phyloP scores from a whole-genome alignment of 2,888 invertebrate species.

The Chrysolina oricalcia region DNA sequence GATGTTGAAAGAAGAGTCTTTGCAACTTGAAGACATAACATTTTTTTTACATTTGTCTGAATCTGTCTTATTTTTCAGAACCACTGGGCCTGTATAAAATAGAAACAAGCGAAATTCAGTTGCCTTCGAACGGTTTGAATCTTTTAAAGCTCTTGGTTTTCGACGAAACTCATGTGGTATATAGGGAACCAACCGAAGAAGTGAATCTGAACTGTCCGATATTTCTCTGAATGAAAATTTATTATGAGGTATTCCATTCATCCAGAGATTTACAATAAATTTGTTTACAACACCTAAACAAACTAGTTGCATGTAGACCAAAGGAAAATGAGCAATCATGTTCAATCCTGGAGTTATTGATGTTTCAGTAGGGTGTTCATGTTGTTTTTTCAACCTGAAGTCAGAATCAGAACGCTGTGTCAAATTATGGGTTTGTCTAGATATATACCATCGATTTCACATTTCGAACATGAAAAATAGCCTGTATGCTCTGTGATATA shows the following conservation, averaged over 20 bases:
- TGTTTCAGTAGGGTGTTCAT: slow-evolving; percentile 9
- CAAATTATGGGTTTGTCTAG: slow-evolving; percentile 23
- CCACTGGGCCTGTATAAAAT: neutral
- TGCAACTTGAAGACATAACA: neutral
- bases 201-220: slow-evolving; percentile 23
- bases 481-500: slow-evolving; percentile 23
- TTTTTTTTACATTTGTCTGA: neutral
- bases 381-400: slow-evolving; percentile 9
- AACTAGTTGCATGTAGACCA: slow-evolving; percentile 8
- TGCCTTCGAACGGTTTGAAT: slow-evolving; percentile 9
- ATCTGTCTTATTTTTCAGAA: neutral
- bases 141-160: slow-evolving; percentile 30
- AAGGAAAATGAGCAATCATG: slow-evolving; percentile 23
- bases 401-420: slow-evolving; percentile 19
- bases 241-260: slow-evolving; percentile 30
- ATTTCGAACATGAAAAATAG: slow-evolving; percentile 27
- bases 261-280: slow-evolving; percentile 23
- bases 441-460: slow-evolving; percentile 28
- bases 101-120: no score
- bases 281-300: slow-evolving; percentile 14
- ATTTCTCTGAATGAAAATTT: slow-evolving; percentile 30
- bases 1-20: neutral
- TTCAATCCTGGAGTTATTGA: slow-evolving; percentile 25
- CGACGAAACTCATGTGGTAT: neutral
- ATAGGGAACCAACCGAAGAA: slow-evolving; percentile 23